Percentiles rank a stretch among this genome's conserved stretches.
phyloP scores from a whole-genome alignment of 1,140 invertebrate species.

The Ceratosolen solmsi region DNA sequence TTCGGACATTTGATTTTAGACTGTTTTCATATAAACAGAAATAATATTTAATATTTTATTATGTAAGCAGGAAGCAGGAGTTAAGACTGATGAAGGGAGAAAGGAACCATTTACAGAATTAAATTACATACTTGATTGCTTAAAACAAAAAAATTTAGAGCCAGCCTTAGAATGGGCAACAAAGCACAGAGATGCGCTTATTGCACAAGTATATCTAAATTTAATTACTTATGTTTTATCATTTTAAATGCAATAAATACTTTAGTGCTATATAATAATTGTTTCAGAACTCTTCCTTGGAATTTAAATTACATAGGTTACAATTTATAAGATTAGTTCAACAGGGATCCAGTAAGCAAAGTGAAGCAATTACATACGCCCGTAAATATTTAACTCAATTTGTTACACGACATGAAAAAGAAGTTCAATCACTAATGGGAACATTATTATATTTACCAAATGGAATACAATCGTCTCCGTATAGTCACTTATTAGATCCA shows the following conservation, averaged over 20 bases:
- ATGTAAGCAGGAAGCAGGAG: slow-evolving; percentile 79
- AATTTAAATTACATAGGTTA: slow-evolving; percentile 89
- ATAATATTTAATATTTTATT: slow-evolving; percentile 33
- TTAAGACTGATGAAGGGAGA: slow-evolving; percentile 80
- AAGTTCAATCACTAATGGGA: slow-evolving; percentile 92
- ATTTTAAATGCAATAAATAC: not conserved
- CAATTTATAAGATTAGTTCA: slow-evolving; percentile 83
- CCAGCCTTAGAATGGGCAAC: slow-evolving; percentile 88
- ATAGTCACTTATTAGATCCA: slow-evolving; percentile 84
- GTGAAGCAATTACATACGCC: slow-evolving; percentile 90
- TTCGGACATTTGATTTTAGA: not conserved
- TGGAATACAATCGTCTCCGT: slow-evolving; percentile 87
- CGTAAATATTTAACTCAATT: slow-evolving; percentile 88
- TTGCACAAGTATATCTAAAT: slow-evolving; percentile 72
- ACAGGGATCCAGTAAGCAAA: slow-evolving; percentile 79
- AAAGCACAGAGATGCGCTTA: slow-evolving; percentile 77
- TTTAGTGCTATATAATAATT: not conserved
- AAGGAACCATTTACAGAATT: slow-evolving; percentile 90
- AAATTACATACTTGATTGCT: slow-evolving; percentile 86
- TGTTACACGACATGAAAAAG: slow-evolving; percentile 86
- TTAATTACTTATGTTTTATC: not conserved
- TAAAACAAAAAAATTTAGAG: slow-evolving; percentile 84
- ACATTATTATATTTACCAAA: slow-evolving; percentile 87
- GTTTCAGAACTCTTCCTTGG: slow-evolving; percentile 82
- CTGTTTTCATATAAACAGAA: slow-evolving; percentile 7